These are phyloP conservation scores for rabbit (Oryctolagus cuniculus) DNA, from an alignment of 2,113 vertebrate genomes.

Conservation along the genomic window DNA sequence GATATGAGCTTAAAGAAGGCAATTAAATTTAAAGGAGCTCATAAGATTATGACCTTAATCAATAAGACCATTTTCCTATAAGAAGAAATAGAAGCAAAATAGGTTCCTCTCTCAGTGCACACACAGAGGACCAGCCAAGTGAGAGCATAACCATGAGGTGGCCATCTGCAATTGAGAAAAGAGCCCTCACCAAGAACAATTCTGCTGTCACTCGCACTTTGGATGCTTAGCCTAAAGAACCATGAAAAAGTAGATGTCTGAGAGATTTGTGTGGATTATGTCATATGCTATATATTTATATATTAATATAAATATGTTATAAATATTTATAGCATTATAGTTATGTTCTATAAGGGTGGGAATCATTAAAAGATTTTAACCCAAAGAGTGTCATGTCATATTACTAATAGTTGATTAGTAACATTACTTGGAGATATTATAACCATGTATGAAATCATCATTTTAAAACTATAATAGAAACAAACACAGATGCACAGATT, in stretches of 20 bases:
- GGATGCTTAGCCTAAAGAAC: background rate
- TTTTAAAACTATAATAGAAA: too few species aligned
- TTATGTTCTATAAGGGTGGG: background rate
- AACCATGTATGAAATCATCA: background rate
- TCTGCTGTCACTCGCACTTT: background rate
- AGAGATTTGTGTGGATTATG: background rate
- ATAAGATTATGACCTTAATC: background rate
- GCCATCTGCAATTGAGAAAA: background rate
- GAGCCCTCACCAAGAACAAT: too few species aligned
- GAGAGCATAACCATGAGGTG: fast-evolving
- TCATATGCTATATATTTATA: background rate
- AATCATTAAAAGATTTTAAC: background rate
- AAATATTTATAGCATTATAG: background rate
- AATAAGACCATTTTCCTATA: background rate
- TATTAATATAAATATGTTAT: too few species aligned
- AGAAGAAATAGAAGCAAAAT: background rate
- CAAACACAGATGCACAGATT: too few species aligned
- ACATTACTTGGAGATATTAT: background rate
- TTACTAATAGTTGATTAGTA: background rate
- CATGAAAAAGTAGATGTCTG: background rate
- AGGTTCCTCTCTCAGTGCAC: background rate
- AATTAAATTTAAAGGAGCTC: background rate
- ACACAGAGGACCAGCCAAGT: background rate
- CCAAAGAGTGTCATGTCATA: background rate
- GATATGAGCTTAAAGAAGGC: background rate